Percentiles rank a stretch among this genome's conserved stretches.
Evolutionary conservation across 30 jellyfish, hydroid and myxozoan species (phyloP).

Genomic region (Nemopilema nomurai): DNA sequence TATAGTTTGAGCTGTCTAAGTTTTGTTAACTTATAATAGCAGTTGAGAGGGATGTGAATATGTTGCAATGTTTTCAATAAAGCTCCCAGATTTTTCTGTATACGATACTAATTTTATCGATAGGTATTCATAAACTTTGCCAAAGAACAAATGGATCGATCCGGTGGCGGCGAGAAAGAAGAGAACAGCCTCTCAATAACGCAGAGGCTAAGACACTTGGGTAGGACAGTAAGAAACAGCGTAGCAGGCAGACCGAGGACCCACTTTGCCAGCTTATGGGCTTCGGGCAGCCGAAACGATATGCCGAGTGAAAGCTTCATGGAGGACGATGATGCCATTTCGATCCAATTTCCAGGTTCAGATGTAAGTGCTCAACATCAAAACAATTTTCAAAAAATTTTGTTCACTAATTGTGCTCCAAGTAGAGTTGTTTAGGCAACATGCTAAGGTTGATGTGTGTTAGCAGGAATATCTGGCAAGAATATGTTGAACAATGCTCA

Average conservation of each 20-base stretch:
- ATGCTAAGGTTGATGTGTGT: too few relatives aligned
- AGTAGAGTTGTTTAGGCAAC: too few relatives aligned
- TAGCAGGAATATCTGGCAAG: too few relatives aligned
- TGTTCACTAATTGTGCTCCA: not conserved
- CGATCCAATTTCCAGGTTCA: constrained; percentile 33
- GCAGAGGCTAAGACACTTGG: constrained; percentile 25
- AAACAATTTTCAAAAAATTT: not conserved
- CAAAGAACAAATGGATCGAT: constrained; percentile 73
- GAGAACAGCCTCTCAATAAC: constrained; percentile 4
- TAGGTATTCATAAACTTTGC: constrained; percentile 94
- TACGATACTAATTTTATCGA: not conserved
- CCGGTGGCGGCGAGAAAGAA: constrained; percentile 17
- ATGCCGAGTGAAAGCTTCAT: constrained; percentile 35
- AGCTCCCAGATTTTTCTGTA: not conserved
- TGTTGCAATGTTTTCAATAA: not conserved
- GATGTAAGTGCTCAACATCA: constrained; percentile 18
- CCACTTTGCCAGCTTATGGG: constrained; percentile 34
- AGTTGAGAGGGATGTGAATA: not conserved
- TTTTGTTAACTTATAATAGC: too few relatives aligned
- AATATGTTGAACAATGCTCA: too few relatives aligned
- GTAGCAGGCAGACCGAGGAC: not conserved
- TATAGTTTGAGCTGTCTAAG: not conserved
- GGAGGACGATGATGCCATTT: constrained; percentile 43
- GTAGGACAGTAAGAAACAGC: constrained; percentile 8
- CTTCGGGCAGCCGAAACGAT: not conserved